A percentile compares a stretch with the other conserved stretches of the same genome.
phyloP scores from a whole-genome alignment of 2,888 invertebrate species.

The Fabriciana adippe region DNA sequence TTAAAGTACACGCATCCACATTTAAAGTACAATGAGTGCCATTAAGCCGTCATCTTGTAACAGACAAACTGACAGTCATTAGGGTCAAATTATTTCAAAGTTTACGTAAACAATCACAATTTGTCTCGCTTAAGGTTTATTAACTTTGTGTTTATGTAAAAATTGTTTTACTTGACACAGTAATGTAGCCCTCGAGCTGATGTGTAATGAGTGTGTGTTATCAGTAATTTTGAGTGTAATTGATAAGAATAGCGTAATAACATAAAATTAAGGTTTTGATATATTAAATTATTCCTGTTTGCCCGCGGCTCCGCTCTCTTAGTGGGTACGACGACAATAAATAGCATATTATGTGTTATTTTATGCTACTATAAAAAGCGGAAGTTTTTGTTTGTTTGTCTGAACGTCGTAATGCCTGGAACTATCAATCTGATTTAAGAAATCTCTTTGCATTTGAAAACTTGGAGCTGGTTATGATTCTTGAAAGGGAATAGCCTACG shows the following conservation, averaged over 20 bases:
- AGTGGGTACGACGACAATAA: too few relatives aligned
- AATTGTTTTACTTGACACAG: constrained; percentile 18
- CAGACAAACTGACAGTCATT: constrained; percentile 31
- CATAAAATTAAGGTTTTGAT: too few relatives aligned
- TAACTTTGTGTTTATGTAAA: constrained; percentile 5
- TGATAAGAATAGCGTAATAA: neutral
- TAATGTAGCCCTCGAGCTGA: constrained; percentile 17
- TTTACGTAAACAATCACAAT: constrained; percentile 22
- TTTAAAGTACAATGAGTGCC: constrained; percentile 19
- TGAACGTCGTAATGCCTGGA: too few relatives aligned
- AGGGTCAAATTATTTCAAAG: constrained; percentile 26
- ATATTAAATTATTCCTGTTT: too few relatives aligned
- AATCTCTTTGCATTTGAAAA: too few relatives aligned
- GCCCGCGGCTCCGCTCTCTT: too few relatives aligned
- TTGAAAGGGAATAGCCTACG: too few relatives aligned
- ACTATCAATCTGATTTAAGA: too few relatives aligned
- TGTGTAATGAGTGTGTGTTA: neutral
- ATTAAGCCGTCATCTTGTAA: constrained; percentile 29
- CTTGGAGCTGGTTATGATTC: too few relatives aligned
- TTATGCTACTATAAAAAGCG: too few relatives aligned
- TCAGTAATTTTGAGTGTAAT: neutral
- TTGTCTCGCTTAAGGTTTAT: constrained; percentile 15
- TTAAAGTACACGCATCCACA: constrained; percentile 1
- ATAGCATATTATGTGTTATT: too few relatives aligned
- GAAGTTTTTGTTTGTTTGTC: too few relatives aligned